Evolutionary conservation across 2,113 vertebrate species (phyloP), one percentile per base, ranked within the genome.

Genomic region (Siphamia tubifer): DNA sequence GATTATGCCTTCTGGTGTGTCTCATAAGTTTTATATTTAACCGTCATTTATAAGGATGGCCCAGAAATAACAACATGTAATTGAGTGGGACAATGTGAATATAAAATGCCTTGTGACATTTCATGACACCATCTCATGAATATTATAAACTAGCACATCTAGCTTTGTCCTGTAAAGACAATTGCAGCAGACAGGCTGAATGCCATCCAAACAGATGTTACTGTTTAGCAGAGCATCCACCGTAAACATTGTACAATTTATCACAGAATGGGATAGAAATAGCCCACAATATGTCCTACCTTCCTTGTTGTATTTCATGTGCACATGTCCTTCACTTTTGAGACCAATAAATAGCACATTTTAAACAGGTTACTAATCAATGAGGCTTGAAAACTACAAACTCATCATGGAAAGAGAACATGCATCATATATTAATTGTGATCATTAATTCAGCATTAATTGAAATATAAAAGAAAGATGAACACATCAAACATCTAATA

Each of bases 151-250:
- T 36, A 66, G 60, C 49, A 34, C n/a, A 40, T 72, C 28, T 27
- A 52, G 47, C 49, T 25, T 56, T 52, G 27, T 73, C 62, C 63
- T 73, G 49, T 45, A 30, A 68, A 68, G 43, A 73, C 81, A 68
- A 75, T 60, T 44, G 79, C 71, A 64, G 62, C 45, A 60, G 77
- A 65, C 69, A 61, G 70, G 55, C 58, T 54, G 72, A 83, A 68
- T 74, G 77, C 69, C 73, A 72, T 65, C 72, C 38, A 77, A 81
- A 68, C 83, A 87, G 87, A 87, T 90, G 82, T 80, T 79, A 11
- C 56, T 88, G 85, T 54, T 84, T 71, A 86, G 67, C 79, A 55
- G 81, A 83, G 84, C 83, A 55, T 71, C n/a, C 68, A 69, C 48
- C 13, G 63, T 77, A 76, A 85, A 79, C 77, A 77, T 58, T 79